Evolutionary conservation across 2,797 vertebrate species (phyloP).

Genomic region (Myripristis murdjan): DNA sequence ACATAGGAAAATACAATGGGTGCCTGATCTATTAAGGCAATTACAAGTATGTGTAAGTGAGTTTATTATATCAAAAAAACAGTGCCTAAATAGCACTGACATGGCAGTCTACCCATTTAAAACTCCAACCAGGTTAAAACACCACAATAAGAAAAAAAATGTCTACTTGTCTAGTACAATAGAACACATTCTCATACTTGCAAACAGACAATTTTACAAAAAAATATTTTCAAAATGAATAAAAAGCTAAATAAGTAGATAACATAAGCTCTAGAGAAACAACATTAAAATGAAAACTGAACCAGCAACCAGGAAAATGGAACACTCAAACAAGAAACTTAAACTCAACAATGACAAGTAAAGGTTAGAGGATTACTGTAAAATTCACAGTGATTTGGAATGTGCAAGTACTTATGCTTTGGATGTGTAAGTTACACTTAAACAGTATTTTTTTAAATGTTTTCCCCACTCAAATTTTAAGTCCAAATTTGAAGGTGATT

Average conservation of each 20-base stretch:
- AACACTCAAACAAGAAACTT: background rate
- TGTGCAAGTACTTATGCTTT: too few species aligned
- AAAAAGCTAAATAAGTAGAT: too few species aligned
- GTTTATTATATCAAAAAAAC: slow-evolving; percentile 30
- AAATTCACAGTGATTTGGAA: background rate
- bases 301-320: background rate
- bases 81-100: background rate
- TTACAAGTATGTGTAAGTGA: slow-evolving; percentile 54
- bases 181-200: background rate
- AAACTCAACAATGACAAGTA: background rate
- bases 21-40: slow-evolving; percentile 52
- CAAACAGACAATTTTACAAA: too few species aligned
- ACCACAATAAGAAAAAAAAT: background rate
- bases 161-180: too few species aligned
- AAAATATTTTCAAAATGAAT: too few species aligned
- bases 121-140: too few species aligned
- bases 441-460: too few species aligned
- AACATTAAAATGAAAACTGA: background rate
- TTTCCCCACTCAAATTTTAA: background rate
- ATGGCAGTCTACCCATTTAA: too few species aligned
- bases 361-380: background rate
- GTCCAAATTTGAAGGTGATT: background rate
- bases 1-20: slow-evolving; percentile 49
- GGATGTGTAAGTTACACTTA: too few species aligned
- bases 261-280: background rate